Evolutionary conservation across 1,140 invertebrate genomes (phyloP), one percentile per base, ranked within the genome.

Genomic region (Apis florea): DNA sequence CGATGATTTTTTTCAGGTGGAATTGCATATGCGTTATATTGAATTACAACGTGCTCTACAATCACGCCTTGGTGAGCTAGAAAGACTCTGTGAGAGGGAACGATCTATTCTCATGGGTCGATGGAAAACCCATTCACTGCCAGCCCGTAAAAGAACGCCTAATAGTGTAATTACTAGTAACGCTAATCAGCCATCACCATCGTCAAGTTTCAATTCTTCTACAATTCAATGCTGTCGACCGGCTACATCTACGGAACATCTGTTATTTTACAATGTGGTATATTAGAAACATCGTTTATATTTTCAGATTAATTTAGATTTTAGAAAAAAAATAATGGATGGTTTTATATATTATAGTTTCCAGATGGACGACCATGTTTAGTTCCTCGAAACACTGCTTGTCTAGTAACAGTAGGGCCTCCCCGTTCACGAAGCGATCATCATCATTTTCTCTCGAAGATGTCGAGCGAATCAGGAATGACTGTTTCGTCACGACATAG

Each of bases 21-120:
- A 98, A 90, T 94, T 98, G 6, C 97, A 98, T 90, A 98, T 98
- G 95, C 95, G 97, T 64, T 98, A 98, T 88, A 97, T 98, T 66
- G 96, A 98, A 84, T 94, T 98, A 11, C 97, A 98, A 93, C 95
- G 96, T 84, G 94, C 97, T 49, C 93, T 98, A 12, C 97, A 98
- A 91, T 95, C 96, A n/a, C 98, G 98, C 92, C 96, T 98, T 93
- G 95, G 95, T 67, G 97, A 98, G 94, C 92, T 98, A 54, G 97
- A 98, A 89, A 95, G 96, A 73, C 93, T 98, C 6, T 97, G 96
- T 89, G 94, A 97, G 49, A 95, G 97, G 59, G 98, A 98, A 92
- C 95, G 96, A 77, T 96, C 98, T 89, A 94, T 98, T 40, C 94
- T 97, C 11, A 96, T 97, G 94, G 95, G 96, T 49, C 96, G 97